Evolutionary conservation across 2,888 invertebrate genomes (phyloP).

Genomic region (Aelia acuminata): DNA sequence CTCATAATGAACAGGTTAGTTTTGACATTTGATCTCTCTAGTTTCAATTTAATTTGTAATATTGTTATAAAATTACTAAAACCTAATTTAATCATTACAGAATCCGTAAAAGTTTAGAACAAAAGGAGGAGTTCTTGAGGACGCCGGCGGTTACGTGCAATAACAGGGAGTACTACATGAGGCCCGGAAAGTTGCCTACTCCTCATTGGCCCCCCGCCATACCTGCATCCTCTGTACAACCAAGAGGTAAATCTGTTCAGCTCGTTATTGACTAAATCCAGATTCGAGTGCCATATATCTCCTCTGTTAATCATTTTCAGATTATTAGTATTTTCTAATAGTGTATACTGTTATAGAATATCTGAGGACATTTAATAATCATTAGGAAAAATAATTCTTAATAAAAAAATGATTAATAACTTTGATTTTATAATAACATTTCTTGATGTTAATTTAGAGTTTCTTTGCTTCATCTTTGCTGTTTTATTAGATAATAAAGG

Average conservation of each 20-base stretch:
- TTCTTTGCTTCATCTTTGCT: not conserved
- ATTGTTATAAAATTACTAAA: not conserved
- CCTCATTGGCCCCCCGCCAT: constrained; percentile 75
- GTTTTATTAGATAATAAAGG: not conserved
- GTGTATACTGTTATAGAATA: too few relatives aligned
- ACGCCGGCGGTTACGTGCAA: constrained; percentile 74
- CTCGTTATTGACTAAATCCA: too few relatives aligned
- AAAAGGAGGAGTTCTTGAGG: constrained; percentile 90
- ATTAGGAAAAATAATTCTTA: too few relatives aligned
- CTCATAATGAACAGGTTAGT: constrained; percentile 77
- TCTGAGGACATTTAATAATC: too few relatives aligned
- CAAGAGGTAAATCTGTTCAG: constrained; percentile 46
- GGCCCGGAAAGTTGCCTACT: constrained; percentile 82
- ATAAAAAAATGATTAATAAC: too few relatives aligned
- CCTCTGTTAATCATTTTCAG: too few relatives aligned
- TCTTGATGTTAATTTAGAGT: too few relatives aligned
- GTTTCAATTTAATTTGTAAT: not conserved
- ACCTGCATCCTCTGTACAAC: constrained; percentile 63
- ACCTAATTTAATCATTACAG: constrained; percentile 63
- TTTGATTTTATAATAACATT: too few relatives aligned
- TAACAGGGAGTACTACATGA: constrained; percentile 82
- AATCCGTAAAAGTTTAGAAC: constrained; percentile 84
- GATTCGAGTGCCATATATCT: too few relatives aligned
- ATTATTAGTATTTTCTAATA: too few relatives aligned
- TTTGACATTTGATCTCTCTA: not conserved